Conservation (phyloP, 2,797 vertebrate species). For the Tympanoctomys barrerae region DNA sequence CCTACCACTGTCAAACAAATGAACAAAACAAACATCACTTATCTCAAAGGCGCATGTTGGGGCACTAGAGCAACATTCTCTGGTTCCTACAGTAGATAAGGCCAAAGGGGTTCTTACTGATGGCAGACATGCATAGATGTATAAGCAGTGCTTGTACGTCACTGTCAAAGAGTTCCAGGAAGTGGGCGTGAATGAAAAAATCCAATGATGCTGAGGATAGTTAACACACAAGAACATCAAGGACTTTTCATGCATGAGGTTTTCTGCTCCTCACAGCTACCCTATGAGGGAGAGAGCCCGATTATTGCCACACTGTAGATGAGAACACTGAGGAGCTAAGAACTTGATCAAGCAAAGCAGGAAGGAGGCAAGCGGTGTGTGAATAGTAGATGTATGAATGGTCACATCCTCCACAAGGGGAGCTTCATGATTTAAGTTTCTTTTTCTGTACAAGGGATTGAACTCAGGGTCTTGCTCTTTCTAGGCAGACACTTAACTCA, state of each 20-base stretch:
- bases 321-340: not conserved
- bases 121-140: accelerated
- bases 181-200: not conserved
- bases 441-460: too few relatives aligned
- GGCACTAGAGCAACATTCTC: not conserved
- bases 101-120: not conserved
- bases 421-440: not conserved
- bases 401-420: not conserved
- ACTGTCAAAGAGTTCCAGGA: not conserved
- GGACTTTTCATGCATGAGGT: not conserved
- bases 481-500: too few relatives aligned
- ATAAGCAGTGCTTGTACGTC: not conserved
- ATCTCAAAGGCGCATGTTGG: not conserved
- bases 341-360: not conserved
- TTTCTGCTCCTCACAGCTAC: not conserved
- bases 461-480: too few relatives aligned
- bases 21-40: not conserved
- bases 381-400: accelerated
- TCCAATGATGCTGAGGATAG: not conserved
- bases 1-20: not conserved
- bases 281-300: not conserved
- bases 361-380: accelerated
- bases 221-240: not conserved
- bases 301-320: not conserved
- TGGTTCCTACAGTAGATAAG: not conserved